phyloP scores from a whole-genome alignment of 2,888 invertebrate genomes.

The Metalampra italica region DNA sequence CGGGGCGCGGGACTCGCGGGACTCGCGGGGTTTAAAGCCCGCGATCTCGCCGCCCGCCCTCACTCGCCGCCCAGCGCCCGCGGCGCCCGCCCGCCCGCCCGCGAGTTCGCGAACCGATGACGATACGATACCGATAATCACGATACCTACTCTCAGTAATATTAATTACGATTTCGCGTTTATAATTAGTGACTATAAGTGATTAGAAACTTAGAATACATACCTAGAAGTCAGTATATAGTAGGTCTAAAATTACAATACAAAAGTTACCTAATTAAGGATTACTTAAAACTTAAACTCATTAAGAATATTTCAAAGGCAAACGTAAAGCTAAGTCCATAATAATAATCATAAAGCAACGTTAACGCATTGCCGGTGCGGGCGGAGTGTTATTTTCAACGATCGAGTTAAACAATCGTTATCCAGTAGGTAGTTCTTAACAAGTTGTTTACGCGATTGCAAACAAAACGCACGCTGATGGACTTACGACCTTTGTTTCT shows the following conservation, averaged over 20 bases:
- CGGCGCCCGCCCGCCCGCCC: slow-evolving; percentile 52
- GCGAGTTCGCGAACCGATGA: slow-evolving; percentile 5
- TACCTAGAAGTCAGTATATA: no score
- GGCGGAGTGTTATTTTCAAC: slow-evolving; percentile 44
- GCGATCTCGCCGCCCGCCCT: slow-evolving; percentile 23
- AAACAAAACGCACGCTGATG: slow-evolving; percentile 34
- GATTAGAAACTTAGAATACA: no score
- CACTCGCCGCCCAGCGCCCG: slow-evolving; percentile 52
- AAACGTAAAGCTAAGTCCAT: slow-evolving; percentile 8
- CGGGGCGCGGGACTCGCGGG: no score
- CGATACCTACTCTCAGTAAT: background rate
- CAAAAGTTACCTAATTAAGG: no score
- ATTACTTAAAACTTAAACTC: no score
- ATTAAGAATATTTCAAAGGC: slow-evolving; percentile 9
- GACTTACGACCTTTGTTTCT: slow-evolving; percentile 22
- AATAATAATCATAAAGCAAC: slow-evolving; percentile 37
- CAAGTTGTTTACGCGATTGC: slow-evolving; percentile 27
- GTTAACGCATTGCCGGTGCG: slow-evolving; percentile 17
- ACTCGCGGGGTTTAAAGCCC: slow-evolving; percentile 38
- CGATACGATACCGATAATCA: slow-evolving; percentile 1
- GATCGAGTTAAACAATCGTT: slow-evolving; percentile 47
- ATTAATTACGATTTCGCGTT: no score
- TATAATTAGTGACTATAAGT: no score
- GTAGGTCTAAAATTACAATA: no score
- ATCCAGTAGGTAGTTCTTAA: slow-evolving; percentile 37